Conservation (phyloP, 92 coral and sea anemone genomes). For the Bergia puertoricense region DNA sequence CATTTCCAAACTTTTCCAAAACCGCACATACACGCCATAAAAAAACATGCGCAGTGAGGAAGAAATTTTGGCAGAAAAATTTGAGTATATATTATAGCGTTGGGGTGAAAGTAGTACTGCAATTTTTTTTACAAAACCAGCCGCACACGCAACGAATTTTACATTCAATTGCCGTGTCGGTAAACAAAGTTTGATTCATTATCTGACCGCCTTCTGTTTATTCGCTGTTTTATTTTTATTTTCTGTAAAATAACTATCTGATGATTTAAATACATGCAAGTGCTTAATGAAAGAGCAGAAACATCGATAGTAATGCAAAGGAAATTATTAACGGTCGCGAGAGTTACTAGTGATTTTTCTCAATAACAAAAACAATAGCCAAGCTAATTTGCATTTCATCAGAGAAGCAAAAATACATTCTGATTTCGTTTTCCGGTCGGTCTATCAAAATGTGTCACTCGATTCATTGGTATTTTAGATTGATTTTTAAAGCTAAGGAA, state of each 20-base stretch:
- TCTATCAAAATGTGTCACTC: constrained; percentile 44
- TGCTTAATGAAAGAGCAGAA: constrained; percentile 38
- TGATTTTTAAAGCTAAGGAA: constrained; percentile 14
- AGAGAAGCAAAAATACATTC: constrained; percentile 40
- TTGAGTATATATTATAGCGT: constrained; percentile 19
- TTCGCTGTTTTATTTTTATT: constrained; percentile 53
- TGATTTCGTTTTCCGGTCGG: constrained; percentile 51
- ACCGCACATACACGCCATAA: background rate
- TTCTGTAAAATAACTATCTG: constrained; percentile 28
- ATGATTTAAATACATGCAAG: constrained; percentile 34
- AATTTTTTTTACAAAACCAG: constrained; percentile 49
- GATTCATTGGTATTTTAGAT: constrained; percentile 28
- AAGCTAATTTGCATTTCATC: constrained; percentile 54
- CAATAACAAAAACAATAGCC: constrained; percentile 60
- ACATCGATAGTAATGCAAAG: constrained; percentile 24
- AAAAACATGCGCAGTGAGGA: background rate
- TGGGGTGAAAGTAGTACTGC: constrained; percentile 3
- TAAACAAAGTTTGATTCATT: constrained; percentile 88
- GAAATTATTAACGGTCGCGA: constrained; percentile 53
- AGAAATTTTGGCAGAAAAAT: constrained; percentile 34
- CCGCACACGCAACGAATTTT: constrained; percentile 78
- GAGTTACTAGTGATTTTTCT: constrained; percentile 50
- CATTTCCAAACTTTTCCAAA: constrained; percentile 12
- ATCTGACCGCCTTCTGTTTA: constrained; percentile 57
- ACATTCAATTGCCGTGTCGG: constrained; percentile 82